Conservation (phyloP, 2,797 vertebrate species). For the Lagorchestes hirsutus region DNA sequence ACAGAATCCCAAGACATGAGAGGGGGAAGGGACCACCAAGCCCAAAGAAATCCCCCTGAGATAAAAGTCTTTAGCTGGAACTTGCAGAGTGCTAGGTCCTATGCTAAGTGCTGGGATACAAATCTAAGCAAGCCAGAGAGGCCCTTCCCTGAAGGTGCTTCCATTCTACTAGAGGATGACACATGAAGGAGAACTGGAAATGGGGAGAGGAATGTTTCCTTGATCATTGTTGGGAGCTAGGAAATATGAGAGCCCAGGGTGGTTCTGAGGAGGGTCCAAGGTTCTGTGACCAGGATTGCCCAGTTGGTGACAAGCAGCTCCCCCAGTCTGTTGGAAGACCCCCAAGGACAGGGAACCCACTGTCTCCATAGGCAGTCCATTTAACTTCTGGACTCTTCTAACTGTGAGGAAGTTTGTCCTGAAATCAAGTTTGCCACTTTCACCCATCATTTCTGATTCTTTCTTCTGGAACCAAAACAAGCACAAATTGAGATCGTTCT, state of each 20-base stretch:
- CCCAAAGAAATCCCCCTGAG: not conserved
- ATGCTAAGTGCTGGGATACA: not conserved
- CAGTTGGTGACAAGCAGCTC: not conserved
- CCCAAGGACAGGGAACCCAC: not conserved
- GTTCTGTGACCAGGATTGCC: not conserved
- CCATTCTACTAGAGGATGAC: not conserved
- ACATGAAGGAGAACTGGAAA: not conserved
- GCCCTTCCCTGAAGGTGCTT: not conserved
- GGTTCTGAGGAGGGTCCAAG: not conserved
- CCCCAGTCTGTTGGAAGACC: not conserved
- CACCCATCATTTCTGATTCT: not conserved
- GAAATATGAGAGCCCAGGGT: not conserved
- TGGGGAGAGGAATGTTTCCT: not conserved
- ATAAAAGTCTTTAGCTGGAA: not conserved
- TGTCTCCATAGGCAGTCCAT: not conserved
- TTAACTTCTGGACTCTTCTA: not conserved
- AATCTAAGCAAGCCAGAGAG: not conserved
- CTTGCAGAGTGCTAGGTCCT: not conserved
- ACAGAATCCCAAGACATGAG: not conserved
- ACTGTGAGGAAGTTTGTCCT: not conserved
- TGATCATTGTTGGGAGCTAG: not conserved
- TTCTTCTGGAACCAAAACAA: not conserved
- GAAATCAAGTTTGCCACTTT: not conserved
- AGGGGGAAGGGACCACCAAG: not conserved
- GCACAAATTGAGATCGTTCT: not conserved